phyloP scores from a whole-genome alignment of 1,140 invertebrate species.

The Cydia amplana region DNA sequence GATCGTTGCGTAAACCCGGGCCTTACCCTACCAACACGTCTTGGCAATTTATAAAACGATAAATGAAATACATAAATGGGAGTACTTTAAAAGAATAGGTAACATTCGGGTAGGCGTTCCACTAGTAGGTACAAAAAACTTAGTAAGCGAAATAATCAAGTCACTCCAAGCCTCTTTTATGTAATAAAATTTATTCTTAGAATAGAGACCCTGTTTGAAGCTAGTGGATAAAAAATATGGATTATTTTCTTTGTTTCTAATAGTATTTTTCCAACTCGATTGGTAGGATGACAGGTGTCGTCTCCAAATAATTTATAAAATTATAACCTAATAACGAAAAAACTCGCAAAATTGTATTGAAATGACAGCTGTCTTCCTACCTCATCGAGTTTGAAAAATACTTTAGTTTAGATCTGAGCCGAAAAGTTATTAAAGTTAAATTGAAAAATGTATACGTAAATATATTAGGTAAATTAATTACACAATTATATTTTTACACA shows the following conservation, averaged over 20 bases:
- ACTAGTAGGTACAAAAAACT: not conserved
- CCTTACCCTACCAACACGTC: slow-evolving; percentile 17
- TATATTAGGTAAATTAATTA: too few relatives aligned
- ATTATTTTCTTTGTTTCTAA: not conserved
- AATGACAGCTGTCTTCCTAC: too few relatives aligned
- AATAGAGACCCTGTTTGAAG: slow-evolving; percentile 4
- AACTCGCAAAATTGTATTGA: too few relatives aligned
- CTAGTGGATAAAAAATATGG: slow-evolving; percentile 22
- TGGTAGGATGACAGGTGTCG: too few relatives aligned
- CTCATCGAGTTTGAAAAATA: too few relatives aligned
- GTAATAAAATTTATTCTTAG: slow-evolving; percentile 14
- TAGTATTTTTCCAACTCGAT: too few relatives aligned
- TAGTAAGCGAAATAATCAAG: slow-evolving; percentile 27
- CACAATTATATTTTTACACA: too few relatives aligned
- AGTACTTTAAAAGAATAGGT: not conserved
- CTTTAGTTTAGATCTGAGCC: too few relatives aligned
- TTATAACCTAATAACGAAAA: too few relatives aligned
- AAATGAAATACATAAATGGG: not conserved
- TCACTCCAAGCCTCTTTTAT: slow-evolving; percentile 6
- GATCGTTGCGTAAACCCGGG: not conserved
- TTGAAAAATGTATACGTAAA: too few relatives aligned
- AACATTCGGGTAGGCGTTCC: not conserved
- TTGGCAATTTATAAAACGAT: slow-evolving; percentile 14
- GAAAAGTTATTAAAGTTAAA: too few relatives aligned
- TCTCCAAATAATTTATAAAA: too few relatives aligned